Base-by-base conservation (phyloP, 1,140 invertebrate genomes). In the Calosoma granatense region DNA sequence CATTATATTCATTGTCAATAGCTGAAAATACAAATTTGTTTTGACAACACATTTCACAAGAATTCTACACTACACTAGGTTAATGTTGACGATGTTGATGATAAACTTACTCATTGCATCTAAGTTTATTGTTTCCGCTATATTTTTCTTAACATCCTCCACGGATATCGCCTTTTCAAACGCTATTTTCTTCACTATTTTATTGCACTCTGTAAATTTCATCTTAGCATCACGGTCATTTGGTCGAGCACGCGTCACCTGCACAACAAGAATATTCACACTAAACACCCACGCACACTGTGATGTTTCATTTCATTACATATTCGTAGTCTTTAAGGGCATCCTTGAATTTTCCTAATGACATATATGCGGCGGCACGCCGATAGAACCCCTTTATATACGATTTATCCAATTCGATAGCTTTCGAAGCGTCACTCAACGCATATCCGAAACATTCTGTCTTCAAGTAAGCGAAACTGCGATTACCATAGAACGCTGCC, bases 131-230 rank as follows among this genome's bases (percentile, higher is more conserved):
- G 75, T 78, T 59, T 96, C 92, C 2, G 90, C 85, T 60, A 97
- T 81, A 67, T 84, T 87, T 64, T 89, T 92, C 67, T 87, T 87
- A 21, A 83, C 82, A 59, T 94, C 88, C 64, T 98, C 94, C 1
- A 94, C 87, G 11, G 94, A 83, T 67, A 99, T 99, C 1, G 97
- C 97, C 74, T 94, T 94, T 72, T 97, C 90, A 77, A 99, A 99
- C 1, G 94, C 92, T 60, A 92, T 80, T 75, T 89, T 87, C 71
- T 89, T 92, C 1, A 97, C 89, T 68, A 98, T 94, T 79, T 98
- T 99, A 71, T 84, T 88, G 75, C 97, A 99, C 76, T 98, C 96
- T 36, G 78, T 83, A 68, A 79, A 97, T 72, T 98, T 99, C n/a
- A 83, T 65, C 73, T 89, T 88, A 9, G 94, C 94, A 79, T 98